phyloP scores from a whole-genome alignment of 2,888 invertebrate genomes.

The Phragmatobia fuliginosa region DNA sequence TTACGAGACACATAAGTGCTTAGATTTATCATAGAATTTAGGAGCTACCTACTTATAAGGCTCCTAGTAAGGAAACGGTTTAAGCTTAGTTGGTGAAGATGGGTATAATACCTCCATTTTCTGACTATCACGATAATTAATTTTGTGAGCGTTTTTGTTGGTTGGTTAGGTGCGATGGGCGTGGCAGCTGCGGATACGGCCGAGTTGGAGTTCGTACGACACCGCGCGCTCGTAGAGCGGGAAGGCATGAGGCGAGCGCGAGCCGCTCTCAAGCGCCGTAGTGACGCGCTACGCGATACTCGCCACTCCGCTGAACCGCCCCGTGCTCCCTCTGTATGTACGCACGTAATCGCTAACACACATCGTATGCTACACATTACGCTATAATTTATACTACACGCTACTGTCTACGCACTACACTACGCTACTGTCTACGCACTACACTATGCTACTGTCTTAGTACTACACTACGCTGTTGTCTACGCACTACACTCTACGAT shows the following conservation, averaged over 20 bases:
- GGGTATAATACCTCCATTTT: too few species aligned
- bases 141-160: not conserved
- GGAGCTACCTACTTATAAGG: too few species aligned
- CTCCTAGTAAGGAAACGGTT: too few species aligned
- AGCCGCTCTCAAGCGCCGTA: slow-evolving; percentile 90
- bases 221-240: slow-evolving; percentile 92
- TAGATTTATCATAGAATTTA: too few species aligned
- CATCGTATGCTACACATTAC: not conserved
- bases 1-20: too few species aligned
- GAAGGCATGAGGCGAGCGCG: slow-evolving; percentile 94
- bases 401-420: not conserved
- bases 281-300: slow-evolving; percentile 89
- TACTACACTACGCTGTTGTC: too few species aligned
- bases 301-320: slow-evolving; percentile 69
- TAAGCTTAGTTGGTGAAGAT: too few species aligned
- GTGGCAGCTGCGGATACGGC: slow-evolving; percentile 78
- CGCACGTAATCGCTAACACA: not conserved
- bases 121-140: too few species aligned
- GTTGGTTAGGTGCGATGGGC: slow-evolving; percentile 59
- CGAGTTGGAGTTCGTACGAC: slow-evolving; percentile 93
- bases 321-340: slow-evolving; percentile 69
- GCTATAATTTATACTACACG: not conserved
- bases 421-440: not conserved
- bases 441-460: too few species aligned
- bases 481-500: too few species aligned